Evolutionary conservation across 2,113 vertebrate genomes (phyloP).

Genomic region (Sminthopsis crassicaudata): DNA sequence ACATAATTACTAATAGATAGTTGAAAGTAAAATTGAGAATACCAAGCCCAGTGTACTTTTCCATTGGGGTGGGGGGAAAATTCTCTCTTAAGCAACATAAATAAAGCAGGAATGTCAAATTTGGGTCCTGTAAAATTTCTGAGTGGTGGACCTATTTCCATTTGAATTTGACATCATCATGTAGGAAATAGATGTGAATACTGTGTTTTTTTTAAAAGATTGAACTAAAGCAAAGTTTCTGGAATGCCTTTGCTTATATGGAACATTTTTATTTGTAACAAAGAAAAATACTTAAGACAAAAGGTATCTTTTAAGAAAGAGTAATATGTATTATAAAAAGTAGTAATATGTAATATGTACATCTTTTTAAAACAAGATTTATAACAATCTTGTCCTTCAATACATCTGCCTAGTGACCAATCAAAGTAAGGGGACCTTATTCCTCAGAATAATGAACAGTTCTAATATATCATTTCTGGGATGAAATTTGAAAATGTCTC

Average conservation of each 20-base stretch:
- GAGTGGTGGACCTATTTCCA: not conserved
- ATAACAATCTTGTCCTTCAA: not conserved
- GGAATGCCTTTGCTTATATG: not conserved
- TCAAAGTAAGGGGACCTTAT: not conserved
- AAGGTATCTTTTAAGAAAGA: not conserved
- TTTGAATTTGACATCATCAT: not conserved
- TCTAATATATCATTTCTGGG: not conserved
- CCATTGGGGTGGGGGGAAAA: too few species aligned
- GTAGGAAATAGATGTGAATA: not conserved
- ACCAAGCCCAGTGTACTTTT: too few species aligned
- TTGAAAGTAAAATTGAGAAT: not conserved
- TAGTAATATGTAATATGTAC: not conserved
- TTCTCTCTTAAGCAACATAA: not conserved
- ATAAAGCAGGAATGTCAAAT: not conserved
- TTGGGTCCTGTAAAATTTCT: not conserved
- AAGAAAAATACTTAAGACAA: not conserved
- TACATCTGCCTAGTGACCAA: not conserved
- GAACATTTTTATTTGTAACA: not conserved
- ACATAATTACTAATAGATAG: not conserved
- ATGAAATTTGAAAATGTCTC: not conserved
- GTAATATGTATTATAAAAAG: not conserved
- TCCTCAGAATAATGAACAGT: not conserved
- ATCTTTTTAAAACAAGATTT: not conserved
- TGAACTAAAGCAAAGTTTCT: not conserved
- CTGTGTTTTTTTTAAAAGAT: too few species aligned